These are phyloP conservation scores for Dermolepida albohirtum DNA, from an alignment of 2,888 invertebrate genomes.

Conservation along the genomic window DNA sequence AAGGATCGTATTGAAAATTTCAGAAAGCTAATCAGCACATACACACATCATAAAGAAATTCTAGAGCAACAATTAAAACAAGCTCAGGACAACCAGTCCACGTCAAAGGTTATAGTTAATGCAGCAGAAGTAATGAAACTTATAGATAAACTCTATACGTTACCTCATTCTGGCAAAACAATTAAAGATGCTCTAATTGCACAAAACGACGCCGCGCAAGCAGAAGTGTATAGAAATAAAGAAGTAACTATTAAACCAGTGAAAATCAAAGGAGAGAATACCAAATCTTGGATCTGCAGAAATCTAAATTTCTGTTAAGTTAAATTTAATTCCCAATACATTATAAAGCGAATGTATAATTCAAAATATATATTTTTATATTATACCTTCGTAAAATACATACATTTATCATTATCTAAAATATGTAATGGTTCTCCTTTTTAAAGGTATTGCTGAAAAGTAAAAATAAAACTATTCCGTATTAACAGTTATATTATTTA, in stretches of 20 bases:
- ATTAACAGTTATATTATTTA: no score
- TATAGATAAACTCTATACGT: conserved; percentile 43
- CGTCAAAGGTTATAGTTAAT: conserved; percentile 27
- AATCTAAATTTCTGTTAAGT: no score
- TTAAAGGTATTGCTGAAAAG: no score
- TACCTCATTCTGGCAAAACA: conserved; percentile 42
- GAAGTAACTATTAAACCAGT: conserved; percentile 24
- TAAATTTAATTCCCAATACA: no score
- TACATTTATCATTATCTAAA: no score
- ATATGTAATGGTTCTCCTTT: no score
- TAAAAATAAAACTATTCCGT: no score
- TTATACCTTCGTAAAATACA: no score
- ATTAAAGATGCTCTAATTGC: conserved; percentile 43
- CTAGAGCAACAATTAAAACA: conserved; percentile 38
- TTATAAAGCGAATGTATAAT: no score
- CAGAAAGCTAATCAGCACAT: conserved; percentile 40
- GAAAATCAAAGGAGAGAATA: no score
- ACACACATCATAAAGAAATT: conserved; percentile 44
- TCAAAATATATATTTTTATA: no score
- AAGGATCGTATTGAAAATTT: conserved; percentile 39
- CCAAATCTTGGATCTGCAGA: no score
- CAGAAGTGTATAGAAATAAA: conserved; percentile 52
- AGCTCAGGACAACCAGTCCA: conserved; percentile 19
- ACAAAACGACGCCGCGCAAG: conserved; percentile 17
- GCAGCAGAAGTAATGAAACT: conserved; percentile 39